These are phyloP conservation scores for Coptotermes formosanus DNA, from an alignment of 1,140 invertebrate genomes.

Conservation along the genomic window DNA sequence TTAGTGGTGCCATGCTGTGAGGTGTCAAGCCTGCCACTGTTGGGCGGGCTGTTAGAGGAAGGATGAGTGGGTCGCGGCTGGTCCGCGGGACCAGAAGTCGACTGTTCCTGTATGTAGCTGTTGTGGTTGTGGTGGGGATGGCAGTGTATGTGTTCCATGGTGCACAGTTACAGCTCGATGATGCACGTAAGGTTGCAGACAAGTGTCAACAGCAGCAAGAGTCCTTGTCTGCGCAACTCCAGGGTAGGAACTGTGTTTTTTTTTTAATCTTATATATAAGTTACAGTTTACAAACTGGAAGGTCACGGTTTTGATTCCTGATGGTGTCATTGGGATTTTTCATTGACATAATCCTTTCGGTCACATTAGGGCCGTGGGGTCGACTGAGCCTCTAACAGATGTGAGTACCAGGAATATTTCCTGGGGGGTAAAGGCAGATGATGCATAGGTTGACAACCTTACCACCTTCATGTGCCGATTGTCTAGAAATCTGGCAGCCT, in stretches of 20 bases:
- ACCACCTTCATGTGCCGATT: no score
- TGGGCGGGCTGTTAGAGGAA: not conserved
- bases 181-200: slow-evolving; percentile 46
- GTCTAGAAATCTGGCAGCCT: no score
- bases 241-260: slow-evolving; percentile 43
- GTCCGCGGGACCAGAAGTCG: slow-evolving; percentile 31
- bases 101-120: slow-evolving; percentile 45
- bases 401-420: no score
- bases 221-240: slow-evolving; percentile 48
- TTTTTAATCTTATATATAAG: no score
- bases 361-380: no score
- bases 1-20: not conserved
- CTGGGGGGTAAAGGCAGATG: no score
- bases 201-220: slow-evolving; percentile 51
- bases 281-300: no score
- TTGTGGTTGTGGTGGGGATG: slow-evolving; percentile 43
- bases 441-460: no score
- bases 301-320: no score
- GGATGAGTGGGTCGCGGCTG: slow-evolving; percentile 27
- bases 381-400: no score
- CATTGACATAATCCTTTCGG: no score
- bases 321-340: no score
- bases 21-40: not conserved
- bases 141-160: slow-evolving; percentile 47
- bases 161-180: slow-evolving; percentile 47